These are phyloP conservation scores for Aspidiotus rigidus DNA, from an alignment of 2,888 invertebrate genomes.

Conservation along the genomic window DNA sequence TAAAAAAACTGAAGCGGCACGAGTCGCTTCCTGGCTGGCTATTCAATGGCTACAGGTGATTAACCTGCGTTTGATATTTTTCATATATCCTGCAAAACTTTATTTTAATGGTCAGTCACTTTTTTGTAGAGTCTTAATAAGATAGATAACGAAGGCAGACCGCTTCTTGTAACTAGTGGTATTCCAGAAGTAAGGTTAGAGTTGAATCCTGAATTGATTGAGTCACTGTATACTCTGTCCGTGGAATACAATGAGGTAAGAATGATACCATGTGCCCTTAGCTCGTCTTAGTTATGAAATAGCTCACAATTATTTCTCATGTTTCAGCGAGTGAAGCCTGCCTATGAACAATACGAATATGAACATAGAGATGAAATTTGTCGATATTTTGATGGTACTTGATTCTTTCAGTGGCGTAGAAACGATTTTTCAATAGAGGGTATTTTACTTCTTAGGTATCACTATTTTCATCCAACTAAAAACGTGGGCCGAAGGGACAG, in stretches of 20 bases:
- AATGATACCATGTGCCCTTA: background rate
- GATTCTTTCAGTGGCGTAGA: background rate
- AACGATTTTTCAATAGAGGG: no score
- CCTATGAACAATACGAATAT: constrained; percentile 15
- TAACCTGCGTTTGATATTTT: background rate
- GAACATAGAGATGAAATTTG: no score
- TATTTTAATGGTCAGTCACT: background rate
- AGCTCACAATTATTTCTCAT: background rate
- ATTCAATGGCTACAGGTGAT: constrained; percentile 36
- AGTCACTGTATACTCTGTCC: constrained; percentile 17
- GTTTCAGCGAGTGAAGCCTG: constrained; percentile 19
- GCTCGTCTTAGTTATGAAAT: background rate
- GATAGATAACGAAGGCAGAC: constrained; percentile 33
- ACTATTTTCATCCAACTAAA: no score
- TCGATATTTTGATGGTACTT: constrained; percentile 5
- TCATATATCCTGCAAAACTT: background rate
- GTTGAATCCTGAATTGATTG: constrained; percentile 16
- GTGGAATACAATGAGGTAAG: constrained; percentile 19
- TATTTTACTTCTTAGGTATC: no score
- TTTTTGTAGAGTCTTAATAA: constrained; percentile 33
- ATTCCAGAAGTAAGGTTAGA: constrained; percentile 10
- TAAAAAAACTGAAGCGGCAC: constrained; percentile 36
- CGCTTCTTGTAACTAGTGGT: constrained; percentile 18
- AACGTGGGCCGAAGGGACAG: no score
- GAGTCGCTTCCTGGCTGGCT: constrained; percentile 32